Evolutionary conservation across 2,888 invertebrate genomes (phyloP).

Genomic region (Xylophagus ater): DNA sequence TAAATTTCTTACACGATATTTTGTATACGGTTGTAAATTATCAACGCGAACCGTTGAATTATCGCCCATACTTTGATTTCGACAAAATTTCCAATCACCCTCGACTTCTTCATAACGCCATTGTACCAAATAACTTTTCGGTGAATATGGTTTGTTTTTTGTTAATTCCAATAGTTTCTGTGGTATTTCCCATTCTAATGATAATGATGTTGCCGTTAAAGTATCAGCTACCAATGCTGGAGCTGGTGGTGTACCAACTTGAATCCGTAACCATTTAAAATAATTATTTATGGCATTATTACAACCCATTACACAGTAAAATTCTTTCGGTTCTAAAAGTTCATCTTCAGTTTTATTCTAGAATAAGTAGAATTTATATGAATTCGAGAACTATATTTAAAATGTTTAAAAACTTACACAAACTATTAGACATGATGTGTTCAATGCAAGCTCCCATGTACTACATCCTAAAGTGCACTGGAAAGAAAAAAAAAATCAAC

Average conservation of each 20-base stretch:
- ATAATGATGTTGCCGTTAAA: slow-evolving; percentile 63
- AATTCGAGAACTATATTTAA: too few species aligned
- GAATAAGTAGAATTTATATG: slow-evolving; percentile 27
- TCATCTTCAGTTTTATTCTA: slow-evolving; percentile 62
- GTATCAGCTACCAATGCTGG: slow-evolving; percentile 71
- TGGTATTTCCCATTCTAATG: slow-evolving; percentile 61
- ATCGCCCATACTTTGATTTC: slow-evolving; percentile 58
- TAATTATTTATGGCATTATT: slow-evolving; percentile 68
- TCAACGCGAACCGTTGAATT: slow-evolving; percentile 57
- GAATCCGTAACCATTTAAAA: slow-evolving; percentile 55
- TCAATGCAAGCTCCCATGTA: slow-evolving; percentile 64
- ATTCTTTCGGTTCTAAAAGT: slow-evolving; percentile 53
- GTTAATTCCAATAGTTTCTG: slow-evolving; percentile 33
- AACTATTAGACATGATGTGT: slow-evolving; percentile 63
- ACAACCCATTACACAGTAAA: slow-evolving; percentile 74
- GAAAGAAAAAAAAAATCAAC: slow-evolving; percentile 34
- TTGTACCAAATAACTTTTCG: slow-evolving; percentile 54
- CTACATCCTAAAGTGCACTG: slow-evolving; percentile 74
- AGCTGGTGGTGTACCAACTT: slow-evolving; percentile 58
- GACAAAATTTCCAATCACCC: slow-evolving; percentile 72
- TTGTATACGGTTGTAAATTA: slow-evolving; percentile 75
- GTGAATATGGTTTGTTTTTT: slow-evolving; percentile 45
- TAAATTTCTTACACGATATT: slow-evolving; percentile 61
- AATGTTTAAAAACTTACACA: slow-evolving; percentile 57
- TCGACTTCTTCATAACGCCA: slow-evolving; percentile 61